Percentiles rank a stretch among this genome's conserved stretches.
phyloP scores from a whole-genome alignment of 2,888 invertebrate genomes.

The Mesochorus sp. region DNA sequence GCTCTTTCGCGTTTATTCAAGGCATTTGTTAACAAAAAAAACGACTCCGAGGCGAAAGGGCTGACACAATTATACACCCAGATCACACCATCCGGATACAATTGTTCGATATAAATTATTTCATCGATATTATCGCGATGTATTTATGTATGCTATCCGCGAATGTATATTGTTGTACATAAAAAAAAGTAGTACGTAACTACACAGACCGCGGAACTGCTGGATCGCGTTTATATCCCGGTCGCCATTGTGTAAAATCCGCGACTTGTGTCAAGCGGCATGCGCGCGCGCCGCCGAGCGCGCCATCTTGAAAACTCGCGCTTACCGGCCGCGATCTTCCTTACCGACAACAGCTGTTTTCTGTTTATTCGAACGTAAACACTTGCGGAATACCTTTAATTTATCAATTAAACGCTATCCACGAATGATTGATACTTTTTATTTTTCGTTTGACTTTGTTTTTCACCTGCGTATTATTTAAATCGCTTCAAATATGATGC shows the following conservation, averaged over 20 bases:
- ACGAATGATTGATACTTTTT: not conserved
- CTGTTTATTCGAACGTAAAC: too few species aligned
- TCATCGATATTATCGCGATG: not conserved
- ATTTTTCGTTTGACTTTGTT: not conserved
- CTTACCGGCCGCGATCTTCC: slow-evolving; percentile 1
- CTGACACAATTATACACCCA: not conserved
- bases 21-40: slow-evolving; percentile 28
- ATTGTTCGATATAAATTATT: not conserved
- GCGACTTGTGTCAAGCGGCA: slow-evolving; percentile 48
- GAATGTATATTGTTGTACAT: not conserved
- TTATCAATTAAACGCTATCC: slow-evolving; percentile 13
- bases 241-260: slow-evolving; percentile 51
- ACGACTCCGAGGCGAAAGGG: slow-evolving; percentile 34
- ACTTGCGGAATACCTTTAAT: not conserved
- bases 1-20: slow-evolving; percentile 42
- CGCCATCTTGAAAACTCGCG: not conserved
- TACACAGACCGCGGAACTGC: slow-evolving; percentile 14
- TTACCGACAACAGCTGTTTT: slow-evolving; percentile 53
- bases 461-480: too few species aligned
- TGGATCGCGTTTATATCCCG: slow-evolving; percentile 32
- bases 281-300: not conserved
- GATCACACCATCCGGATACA: slow-evolving; percentile 1
- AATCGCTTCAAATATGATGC: slow-evolving; percentile 74
- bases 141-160: too few species aligned
- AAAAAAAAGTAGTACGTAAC: slow-evolving; percentile 3